Conservation (phyloP, 2,797 vertebrate species). For the Limnodromus scolopaceus region DNA sequence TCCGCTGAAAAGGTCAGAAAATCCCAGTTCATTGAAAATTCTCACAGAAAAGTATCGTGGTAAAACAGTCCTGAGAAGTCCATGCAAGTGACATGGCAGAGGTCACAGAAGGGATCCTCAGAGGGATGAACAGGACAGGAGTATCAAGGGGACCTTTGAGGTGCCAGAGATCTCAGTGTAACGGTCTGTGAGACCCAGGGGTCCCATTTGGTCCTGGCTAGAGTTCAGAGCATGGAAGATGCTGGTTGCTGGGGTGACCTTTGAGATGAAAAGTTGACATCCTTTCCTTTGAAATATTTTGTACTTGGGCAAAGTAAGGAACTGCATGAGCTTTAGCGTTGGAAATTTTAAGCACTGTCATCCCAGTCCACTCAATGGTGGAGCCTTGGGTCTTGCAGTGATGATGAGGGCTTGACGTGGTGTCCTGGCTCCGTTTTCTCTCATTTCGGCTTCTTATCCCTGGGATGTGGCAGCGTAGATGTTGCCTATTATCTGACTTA, state of each 20-base stretch:
- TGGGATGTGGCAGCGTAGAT: neutral
- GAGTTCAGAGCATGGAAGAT: neutral
- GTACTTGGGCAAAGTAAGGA: neutral
- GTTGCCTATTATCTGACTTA: neutral
- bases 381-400: neutral
- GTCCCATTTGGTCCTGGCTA: neutral
- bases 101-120: neutral
- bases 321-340: neutral
- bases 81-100: neutral
- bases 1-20: neutral
- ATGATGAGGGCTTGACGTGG: fast-evolving
- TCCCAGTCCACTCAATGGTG: neutral
- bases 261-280: neutral
- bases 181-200: neutral
- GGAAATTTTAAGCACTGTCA: neutral
- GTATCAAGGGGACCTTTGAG: neutral
- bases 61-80: neutral
- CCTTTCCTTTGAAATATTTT: fast-evolving
- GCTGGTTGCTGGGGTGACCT: neutral
- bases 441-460: neutral
- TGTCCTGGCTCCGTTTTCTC: neutral
- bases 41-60: fast-evolving
- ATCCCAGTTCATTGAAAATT: neutral
- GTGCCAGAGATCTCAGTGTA: neutral
- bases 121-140: neutral